These are phyloP conservation scores for Trichonephila clavipes DNA, from an alignment of 1,140 invertebrate species.

Conservation along the genomic window DNA sequence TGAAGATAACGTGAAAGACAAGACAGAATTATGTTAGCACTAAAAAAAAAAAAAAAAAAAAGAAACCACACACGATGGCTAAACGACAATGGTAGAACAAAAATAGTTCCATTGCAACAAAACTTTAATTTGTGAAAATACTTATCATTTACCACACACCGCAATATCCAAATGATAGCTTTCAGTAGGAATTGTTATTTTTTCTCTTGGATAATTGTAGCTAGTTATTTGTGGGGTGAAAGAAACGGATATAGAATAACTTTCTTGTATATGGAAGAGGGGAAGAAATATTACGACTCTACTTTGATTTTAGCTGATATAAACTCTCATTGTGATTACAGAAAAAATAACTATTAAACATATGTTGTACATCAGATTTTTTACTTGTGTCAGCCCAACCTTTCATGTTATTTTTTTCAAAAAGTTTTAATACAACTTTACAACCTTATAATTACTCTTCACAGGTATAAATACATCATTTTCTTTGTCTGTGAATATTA, in stretches of 20 bases:
- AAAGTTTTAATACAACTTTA: too few relatives aligned
- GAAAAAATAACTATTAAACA: too few relatives aligned
- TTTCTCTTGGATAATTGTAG: background rate
- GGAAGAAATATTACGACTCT: background rate
- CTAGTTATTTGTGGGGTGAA: background rate
- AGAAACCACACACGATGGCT: slow-evolving; percentile 52
- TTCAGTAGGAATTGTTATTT: slow-evolving; percentile 6
- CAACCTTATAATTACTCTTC: too few relatives aligned
- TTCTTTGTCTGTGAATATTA: too few relatives aligned
- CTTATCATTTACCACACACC: slow-evolving; percentile 63
- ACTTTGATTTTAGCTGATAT: background rate
- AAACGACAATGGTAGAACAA: background rate
- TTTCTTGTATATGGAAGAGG: background rate
- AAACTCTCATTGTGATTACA: background rate
- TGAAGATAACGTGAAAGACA: background rate
- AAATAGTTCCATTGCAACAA: background rate
- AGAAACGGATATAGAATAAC: slow-evolving; percentile 40
- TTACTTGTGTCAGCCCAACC: too few relatives aligned
- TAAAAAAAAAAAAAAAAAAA: slow-evolving; percentile 47
- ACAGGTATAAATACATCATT: too few relatives aligned
- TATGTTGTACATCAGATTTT: too few relatives aligned
- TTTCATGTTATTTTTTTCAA: too few relatives aligned
- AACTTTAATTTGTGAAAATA: slow-evolving; percentile 52
- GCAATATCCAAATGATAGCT: slow-evolving; percentile 60
- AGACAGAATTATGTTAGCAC: background rate